Percentiles rank a stretch among this genome's conserved stretches.
phyloP scores from a whole-genome alignment of 2,797 vertebrate species.

The Scolopax rusticola region DNA sequence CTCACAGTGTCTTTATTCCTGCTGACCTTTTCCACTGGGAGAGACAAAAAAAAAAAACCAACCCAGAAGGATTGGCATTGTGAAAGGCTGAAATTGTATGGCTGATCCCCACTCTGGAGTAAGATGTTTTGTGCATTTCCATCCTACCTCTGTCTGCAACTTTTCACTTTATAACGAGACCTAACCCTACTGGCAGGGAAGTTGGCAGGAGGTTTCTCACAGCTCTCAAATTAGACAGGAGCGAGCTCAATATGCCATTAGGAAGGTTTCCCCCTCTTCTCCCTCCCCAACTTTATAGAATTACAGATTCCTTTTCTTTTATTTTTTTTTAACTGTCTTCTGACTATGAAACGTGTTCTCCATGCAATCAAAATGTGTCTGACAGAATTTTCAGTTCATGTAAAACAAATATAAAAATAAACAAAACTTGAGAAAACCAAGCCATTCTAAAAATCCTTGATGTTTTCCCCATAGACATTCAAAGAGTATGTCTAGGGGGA shows the following conservation, averaged over 20 bases:
- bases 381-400: conserved; percentile 57
- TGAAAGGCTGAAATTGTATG: not conserved
- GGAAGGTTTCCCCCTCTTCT: conserved; percentile 1
- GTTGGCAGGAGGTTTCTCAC: conserved; percentile 7
- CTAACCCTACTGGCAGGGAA: not conserved
- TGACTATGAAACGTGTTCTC: not conserved
- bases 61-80: not conserved
- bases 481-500: conserved; percentile 59
- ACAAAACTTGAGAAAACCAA: conserved; percentile 54
- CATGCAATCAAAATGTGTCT: conserved; percentile 41
- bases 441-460: conserved; percentile 60
- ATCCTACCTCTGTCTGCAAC: not conserved
- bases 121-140: not conserved
- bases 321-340: not conserved
- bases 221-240: conserved; percentile 22
- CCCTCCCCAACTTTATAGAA: not conserved
- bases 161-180: not conserved
- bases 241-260: not conserved
- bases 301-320: not conserved
- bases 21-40: not conserved
- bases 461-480: conserved; percentile 66
- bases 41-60: not conserved
- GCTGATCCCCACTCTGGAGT: not conserved
- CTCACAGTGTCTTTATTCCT: not conserved
- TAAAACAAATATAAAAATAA: conserved; percentile 67